Evolutionary conservation across 2,113 vertebrate genomes (phyloP), one percentile per base, ranked within the genome.

Genomic region (Mobula hypostoma): DNA sequence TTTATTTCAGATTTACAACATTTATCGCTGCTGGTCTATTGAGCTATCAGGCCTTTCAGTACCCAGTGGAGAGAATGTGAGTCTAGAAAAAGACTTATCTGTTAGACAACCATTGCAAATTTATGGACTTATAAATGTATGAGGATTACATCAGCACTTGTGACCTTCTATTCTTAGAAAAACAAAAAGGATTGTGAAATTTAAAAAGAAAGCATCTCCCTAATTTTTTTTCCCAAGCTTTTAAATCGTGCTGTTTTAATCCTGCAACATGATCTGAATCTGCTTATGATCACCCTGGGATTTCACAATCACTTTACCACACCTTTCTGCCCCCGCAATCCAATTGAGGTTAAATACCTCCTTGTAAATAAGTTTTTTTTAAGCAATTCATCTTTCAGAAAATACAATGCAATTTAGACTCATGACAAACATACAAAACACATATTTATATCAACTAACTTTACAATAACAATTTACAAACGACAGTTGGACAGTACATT

Each of bases 281-380:
- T 5, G 21, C 24, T 93, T 76, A 76, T 12, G 70, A 93, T 76
- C 17, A 27, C 21, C 6, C 61, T 70, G 17, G 19, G 68, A 93
- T 93, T 93, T 74, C 36, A 76, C 91, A 93, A 93, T 19, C 70
- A 40, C n/a, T 93, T 5, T 27, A 74, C 91, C 36, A 70, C 91
- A 93, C 91, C 68, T 14, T 93, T 14, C 40, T 29, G 40, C 91
- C 68, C 24, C 68, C 11, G 5, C 40, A 93, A 93, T 68, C 85
- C 66, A 32, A 90, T n/a, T 2, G 40, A 74, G 29, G 32, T 72
- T 24, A 93, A 29, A 29, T 93, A 29, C 61, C 36, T 15, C 36
- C 36, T 11, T 76, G 70, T 74, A 72, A 74, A 74, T 74, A 72
- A 21, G 7, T 56, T 29, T 93, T 36, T 66, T 70, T 9, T 2